Conservation (phyloP, 2,113 vertebrate species). For the Pycnonotus jocosus region DNA sequence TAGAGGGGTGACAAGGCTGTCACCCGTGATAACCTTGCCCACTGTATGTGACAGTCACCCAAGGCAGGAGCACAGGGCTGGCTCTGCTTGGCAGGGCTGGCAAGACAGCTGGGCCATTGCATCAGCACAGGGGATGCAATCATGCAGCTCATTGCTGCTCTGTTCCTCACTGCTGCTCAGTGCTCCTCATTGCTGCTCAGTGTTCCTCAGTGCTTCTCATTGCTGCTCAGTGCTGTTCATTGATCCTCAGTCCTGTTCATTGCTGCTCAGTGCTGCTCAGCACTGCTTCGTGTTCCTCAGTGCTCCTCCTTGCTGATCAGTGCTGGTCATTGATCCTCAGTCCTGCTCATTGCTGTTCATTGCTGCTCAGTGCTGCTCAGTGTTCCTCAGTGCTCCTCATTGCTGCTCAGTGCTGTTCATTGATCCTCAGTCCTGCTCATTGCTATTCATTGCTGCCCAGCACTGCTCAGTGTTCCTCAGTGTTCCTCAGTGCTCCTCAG, state of each 20-base stretch:
- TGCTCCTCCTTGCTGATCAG: rapidly evolving
- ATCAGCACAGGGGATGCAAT: not conserved
- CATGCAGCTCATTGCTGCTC: not conserved
- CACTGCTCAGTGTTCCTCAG: rapidly evolving
- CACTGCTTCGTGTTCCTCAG: rapidly evolving
- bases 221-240: rapidly evolving
- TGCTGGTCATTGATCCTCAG: rapidly evolving
- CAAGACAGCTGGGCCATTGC: not conserved
- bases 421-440: rapidly evolving
- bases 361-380: rapidly evolving
- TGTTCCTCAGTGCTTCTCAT: rapidly evolving
- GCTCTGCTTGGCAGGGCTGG: not conserved
- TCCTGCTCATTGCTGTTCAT: rapidly evolving
- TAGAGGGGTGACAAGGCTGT: constrained; percentile 26
- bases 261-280: rapidly evolving
- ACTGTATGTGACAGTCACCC: constrained; percentile 6
- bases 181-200: rapidly evolving
- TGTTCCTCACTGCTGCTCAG: rapidly evolving
- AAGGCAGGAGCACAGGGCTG: not conserved
- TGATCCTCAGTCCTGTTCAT: rapidly evolving
- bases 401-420: rapidly evolving
- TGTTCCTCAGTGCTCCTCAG: rapidly evolving
- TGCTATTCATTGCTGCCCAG: rapidly evolving
- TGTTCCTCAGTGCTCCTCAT: rapidly evolving
- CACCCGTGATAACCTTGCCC: not conserved